phyloP scores from a whole-genome alignment of 30 jellyfish, hydroid and myxozoan species.

The Hydractinia echinata region DNA sequence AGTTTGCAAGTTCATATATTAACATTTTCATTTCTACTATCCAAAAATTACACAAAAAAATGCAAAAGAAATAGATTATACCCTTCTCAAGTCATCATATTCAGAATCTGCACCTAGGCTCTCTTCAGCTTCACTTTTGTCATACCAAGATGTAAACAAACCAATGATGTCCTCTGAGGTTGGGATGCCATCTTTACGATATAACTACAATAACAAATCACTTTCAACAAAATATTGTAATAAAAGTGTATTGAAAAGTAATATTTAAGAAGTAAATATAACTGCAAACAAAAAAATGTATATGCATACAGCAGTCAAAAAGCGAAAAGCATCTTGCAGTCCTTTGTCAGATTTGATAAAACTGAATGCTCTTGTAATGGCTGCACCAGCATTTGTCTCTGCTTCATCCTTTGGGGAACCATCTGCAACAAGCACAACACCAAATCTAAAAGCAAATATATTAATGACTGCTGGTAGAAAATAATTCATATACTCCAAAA shows the following conservation, averaged over 20 bases:
- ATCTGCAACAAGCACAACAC: slow-evolving; percentile 72
- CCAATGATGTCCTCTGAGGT: slow-evolving; percentile 42
- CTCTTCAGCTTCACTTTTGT: slow-evolving; percentile 60
- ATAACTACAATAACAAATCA: slow-evolving; percentile 33
- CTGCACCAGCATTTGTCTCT: slow-evolving; percentile 54
- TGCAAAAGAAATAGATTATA: not conserved
- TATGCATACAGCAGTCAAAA: slow-evolving; percentile 51
- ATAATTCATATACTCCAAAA: not conserved
- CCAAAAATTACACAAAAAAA: not conserved
- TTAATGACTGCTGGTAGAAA: not conserved
- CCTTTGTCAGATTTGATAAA: slow-evolving; percentile 68
- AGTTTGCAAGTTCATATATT: too few species aligned
- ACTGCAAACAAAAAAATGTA: too few species aligned
- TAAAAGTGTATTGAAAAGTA: not conserved
- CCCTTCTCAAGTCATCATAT: slow-evolving; percentile 84
- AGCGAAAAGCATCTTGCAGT: slow-evolving; percentile 56
- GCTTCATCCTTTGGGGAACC: slow-evolving; percentile 64
- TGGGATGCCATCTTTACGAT: slow-evolving; percentile 48
- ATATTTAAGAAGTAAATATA: not conserved
- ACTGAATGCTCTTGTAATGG: slow-evolving; percentile 68
- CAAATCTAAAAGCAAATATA: slow-evolving; percentile 47
- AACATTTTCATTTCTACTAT: too few species aligned
- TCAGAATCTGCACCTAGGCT: slow-evolving; percentile 71
- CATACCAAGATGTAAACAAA: slow-evolving; percentile 63
- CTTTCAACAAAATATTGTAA: not conserved